phyloP scores from a whole-genome alignment of 1,140 invertebrate species.

The Saccostrea echinata region DNA sequence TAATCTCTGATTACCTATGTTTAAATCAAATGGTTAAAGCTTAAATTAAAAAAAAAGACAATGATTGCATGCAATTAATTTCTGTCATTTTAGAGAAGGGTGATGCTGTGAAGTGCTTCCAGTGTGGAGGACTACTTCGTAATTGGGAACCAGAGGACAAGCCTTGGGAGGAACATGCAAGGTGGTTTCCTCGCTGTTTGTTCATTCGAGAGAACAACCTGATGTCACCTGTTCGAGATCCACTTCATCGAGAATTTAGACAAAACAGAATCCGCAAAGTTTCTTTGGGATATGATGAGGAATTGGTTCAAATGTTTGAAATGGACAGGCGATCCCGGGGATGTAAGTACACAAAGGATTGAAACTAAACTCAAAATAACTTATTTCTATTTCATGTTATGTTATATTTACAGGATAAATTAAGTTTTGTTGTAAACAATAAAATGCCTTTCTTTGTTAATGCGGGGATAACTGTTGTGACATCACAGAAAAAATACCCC shows the following conservation, averaged over 20 bases:
- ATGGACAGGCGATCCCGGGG: background rate
- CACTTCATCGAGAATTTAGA: background rate
- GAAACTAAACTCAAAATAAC: background rate
- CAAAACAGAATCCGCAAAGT: background rate
- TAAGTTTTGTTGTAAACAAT: too few relatives aligned
- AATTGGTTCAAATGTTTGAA: slow-evolving; percentile 17
- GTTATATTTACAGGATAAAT: too few relatives aligned
- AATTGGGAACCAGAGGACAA: slow-evolving; percentile 40
- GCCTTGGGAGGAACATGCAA: slow-evolving; percentile 43
- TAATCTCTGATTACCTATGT: too few relatives aligned
- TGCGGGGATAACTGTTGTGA: background rate
- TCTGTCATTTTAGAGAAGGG: slow-evolving; percentile 3
- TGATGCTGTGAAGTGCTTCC: slow-evolving; percentile 50
- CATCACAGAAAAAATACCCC: background rate
- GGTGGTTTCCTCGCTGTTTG: slow-evolving; percentile 43
- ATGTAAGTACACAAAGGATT: slow-evolving; percentile 15
- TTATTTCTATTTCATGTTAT: too few relatives aligned
- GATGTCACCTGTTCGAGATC: background rate
- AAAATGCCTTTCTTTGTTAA: too few relatives aligned
- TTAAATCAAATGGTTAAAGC: too few relatives aligned
- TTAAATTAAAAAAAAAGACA: too few relatives aligned
- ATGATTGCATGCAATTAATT: background rate
- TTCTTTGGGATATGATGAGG: slow-evolving; percentile 40
- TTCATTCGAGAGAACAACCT: slow-evolving; percentile 39
- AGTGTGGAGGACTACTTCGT: slow-evolving; percentile 42